Evolutionary conservation across 1,140 invertebrate species (phyloP).

Genomic region (Gryon sp.): DNA sequence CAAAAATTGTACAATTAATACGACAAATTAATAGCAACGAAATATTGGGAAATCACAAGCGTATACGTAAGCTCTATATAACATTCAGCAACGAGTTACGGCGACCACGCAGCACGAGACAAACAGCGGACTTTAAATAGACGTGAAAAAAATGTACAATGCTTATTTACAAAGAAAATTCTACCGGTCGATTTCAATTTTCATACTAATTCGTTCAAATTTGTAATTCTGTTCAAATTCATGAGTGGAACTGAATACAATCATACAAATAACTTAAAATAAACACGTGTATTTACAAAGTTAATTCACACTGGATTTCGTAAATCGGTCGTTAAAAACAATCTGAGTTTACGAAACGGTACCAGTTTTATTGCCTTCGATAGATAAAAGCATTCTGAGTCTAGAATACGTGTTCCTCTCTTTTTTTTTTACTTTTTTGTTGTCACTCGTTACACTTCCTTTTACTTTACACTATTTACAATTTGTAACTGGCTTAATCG

Average conservation of each 20-base stretch:
- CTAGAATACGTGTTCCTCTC: constrained; percentile 1
- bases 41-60: constrained; percentile 71
- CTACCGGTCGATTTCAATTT: constrained; percentile 42
- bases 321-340: constrained; percentile 5
- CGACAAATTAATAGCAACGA: constrained; percentile 11
- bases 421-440: too few relatives aligned
- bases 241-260: not conserved
- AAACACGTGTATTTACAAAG: constrained; percentile 38
- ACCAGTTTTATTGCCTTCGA: constrained; percentile 1
- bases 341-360: constrained; percentile 8
- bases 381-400: constrained; percentile 19
- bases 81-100: constrained; percentile 68
- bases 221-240: constrained; percentile 6
- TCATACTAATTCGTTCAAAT: constrained; percentile 22
- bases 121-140: constrained; percentile 28
- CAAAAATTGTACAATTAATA: constrained; percentile 57
- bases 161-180: constrained; percentile 56
- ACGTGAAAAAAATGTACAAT: constrained; percentile 56
- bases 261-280: constrained; percentile 22
- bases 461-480: constrained; percentile 57
- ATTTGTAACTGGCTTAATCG: constrained; percentile 16
- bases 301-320: constrained; percentile 8
- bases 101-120: constrained; percentile 44
- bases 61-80: constrained; percentile 71
- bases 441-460: constrained; percentile 12